Percentiles rank a stretch among this genome's conserved stretches.
phyloP scores from a whole-genome alignment of 2,113 vertebrate species.

The Misgurnus mizolepis region DNA sequence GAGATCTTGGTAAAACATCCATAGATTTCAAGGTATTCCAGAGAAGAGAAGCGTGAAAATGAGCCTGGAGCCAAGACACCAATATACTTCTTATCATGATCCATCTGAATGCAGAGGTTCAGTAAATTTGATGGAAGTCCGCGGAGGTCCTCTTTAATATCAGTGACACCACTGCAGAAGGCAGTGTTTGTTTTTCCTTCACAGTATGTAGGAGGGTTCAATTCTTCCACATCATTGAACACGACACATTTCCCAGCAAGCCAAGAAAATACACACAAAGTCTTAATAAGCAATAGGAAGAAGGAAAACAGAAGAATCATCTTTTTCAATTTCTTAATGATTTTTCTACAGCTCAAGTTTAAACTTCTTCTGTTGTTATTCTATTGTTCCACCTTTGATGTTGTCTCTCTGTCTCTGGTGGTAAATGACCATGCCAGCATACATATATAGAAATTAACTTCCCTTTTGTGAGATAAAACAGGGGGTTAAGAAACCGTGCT shows the following conservation, averaged over 20 bases:
- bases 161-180: neutral
- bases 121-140: conserved; percentile 11
- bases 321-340: neutral
- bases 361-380: no score
- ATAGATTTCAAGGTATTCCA: conserved; percentile 9
- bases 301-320: neutral
- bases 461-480: neutral
- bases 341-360: no score
- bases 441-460: neutral
- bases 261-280: no score
- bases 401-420: no score
- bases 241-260: conserved; percentile 8
- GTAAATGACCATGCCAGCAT: no score
- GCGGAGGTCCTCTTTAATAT: conserved; percentile 18
- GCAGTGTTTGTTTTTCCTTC: neutral
- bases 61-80: neutral
- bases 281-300: neutral
- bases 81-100: neutral
- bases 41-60: conserved; percentile 1
- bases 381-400: no score
- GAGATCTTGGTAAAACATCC: conserved; percentile 28
- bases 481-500: no score
- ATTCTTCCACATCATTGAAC: conserved; percentile 2
- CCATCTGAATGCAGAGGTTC: conserved; percentile 11
- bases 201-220: neutral